Base-by-base conservation (phyloP, 2,113 vertebrate genomes). In the Alectura lathami region DNA sequence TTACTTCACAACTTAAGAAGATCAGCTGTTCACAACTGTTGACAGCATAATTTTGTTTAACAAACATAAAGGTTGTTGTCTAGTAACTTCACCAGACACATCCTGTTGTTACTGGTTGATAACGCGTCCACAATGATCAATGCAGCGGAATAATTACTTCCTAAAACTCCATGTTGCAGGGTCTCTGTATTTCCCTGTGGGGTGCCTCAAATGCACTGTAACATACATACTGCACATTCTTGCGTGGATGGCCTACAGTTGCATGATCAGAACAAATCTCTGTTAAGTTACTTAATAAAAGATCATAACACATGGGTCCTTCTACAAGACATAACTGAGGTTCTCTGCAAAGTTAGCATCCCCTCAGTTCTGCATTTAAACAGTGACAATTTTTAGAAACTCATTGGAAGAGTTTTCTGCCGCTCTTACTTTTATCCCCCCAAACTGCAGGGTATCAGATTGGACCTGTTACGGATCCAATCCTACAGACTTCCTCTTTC, bases 1-100 rank as follows among this genome's bases (percentile, higher is more conserved):
- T 86, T 83, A 42, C 20, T 50, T 89, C n/a, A 50, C 76, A 74
- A 70, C 51, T 56, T 8, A 68, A 50, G 89, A 92, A 66, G 43
- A 68, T 4, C 78, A 73, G 27, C 11, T 69, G 15, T 51, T 92
- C 50, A 10, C 36, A 22, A 57, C 13, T 59, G 24, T 68, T 76
- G 13, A 50, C n/a, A 62, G 42, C 29, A 23, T 56, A 24, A 16
- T 89, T 95, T 80, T 91, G 81, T 83, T 93, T 66, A 84, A 74
- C 18, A 76, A 78, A 40, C 64, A 43, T 60, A 9, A 85, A 72
- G 48, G 66, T 34, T 81, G 3, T 78, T 78, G 38, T 30, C 48
- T 69, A 81, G 42, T 72, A 77, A 73, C 69, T 68, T 91, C 36
- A 96, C 48, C 78, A 75, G 77, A 79, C 50, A 38, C 15, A 22